A percentile compares a stretch with the other conserved stretches of the same genome.
phyloP scores from a whole-genome alignment of 2,113 vertebrate genomes.

The Ophthalmolycus amberensis region DNA sequence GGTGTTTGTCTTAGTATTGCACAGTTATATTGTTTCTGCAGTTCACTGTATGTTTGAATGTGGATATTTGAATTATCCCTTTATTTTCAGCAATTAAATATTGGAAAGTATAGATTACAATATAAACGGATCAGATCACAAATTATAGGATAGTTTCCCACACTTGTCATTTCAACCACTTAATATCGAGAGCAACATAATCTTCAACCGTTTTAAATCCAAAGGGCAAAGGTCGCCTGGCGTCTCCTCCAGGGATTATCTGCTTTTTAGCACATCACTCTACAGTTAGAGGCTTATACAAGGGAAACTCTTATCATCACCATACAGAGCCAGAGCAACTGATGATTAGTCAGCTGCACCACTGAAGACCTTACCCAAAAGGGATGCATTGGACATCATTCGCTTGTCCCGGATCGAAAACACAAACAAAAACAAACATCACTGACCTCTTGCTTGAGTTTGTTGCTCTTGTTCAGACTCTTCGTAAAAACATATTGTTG shows the following conservation, averaged over 20 bases:
- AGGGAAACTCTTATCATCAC: constrained; percentile 63
- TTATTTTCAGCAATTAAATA: background rate
- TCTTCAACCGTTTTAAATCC: constrained; percentile 41
- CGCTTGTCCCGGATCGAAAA: background rate
- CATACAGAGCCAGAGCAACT: constrained; percentile 55
- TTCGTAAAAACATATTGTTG: background rate
- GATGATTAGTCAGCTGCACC: constrained; percentile 40
- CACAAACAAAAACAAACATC: background rate
- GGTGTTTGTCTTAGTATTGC: constrained; percentile 39
- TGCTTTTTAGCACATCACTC: constrained; percentile 49
- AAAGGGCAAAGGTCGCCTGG: constrained; percentile 52
- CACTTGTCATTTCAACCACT: constrained; percentile 10
- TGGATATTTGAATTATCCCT: constrained; percentile 2
- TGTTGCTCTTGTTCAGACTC: constrained; percentile 5
- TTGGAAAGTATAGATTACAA: background rate
- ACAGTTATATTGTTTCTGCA: constrained; percentile 50
- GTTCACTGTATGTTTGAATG: constrained; percentile 25
- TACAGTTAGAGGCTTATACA: constrained; percentile 42
- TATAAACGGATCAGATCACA: background rate
- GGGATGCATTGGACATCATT: constrained; percentile 54
- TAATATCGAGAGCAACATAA: constrained; percentile 10
- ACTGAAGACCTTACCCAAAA: constrained; percentile 43
- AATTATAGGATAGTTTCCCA: background rate
- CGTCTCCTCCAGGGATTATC: constrained; percentile 54
- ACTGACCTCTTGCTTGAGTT: constrained; percentile 14